Evolutionary conservation across 2,888 invertebrate species (phyloP).

Genomic region (Polydesmus complanatus): DNA sequence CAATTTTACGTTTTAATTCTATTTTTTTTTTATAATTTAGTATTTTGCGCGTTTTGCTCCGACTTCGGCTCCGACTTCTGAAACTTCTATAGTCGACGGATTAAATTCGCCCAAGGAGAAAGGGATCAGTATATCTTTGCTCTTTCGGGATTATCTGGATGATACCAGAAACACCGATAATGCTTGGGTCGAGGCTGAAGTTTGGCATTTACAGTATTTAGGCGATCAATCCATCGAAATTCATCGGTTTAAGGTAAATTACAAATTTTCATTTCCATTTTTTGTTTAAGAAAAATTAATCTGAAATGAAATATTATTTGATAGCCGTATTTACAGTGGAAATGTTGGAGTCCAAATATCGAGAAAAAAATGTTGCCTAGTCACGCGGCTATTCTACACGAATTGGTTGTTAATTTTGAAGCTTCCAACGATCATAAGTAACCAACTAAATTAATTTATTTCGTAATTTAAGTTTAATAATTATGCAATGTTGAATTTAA

Average conservation of each 20-base stretch:
- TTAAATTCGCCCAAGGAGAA: not conserved
- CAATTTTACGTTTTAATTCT: not conserved
- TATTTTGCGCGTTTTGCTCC: not conserved
- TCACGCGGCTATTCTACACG: constrained; percentile 10
- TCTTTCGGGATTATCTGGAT: constrained; percentile 86
- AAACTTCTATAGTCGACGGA: not conserved
- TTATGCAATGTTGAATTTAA: no score
- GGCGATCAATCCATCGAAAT: not conserved
- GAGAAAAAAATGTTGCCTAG: constrained; percentile 7
- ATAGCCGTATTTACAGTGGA: constrained; percentile 7
- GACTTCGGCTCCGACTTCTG: not conserved
- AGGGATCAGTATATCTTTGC: constrained; percentile 28
- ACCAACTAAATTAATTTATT: no score
- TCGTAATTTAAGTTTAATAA: no score
- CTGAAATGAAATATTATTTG: not conserved
- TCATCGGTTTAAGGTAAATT: constrained; percentile 3
- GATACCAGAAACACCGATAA: constrained; percentile 97
- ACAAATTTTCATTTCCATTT: not conserved
- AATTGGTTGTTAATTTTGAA: no score
- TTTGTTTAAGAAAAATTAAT: no score
- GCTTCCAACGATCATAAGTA: no score
- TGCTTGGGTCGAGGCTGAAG: constrained; percentile 96
- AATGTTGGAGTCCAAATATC: constrained; percentile 4
- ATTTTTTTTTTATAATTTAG: not conserved
- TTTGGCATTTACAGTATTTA: constrained; percentile 77